Conservation (phyloP, 1,140 invertebrate genomes). For the Drosophila pectinifera region DNA sequence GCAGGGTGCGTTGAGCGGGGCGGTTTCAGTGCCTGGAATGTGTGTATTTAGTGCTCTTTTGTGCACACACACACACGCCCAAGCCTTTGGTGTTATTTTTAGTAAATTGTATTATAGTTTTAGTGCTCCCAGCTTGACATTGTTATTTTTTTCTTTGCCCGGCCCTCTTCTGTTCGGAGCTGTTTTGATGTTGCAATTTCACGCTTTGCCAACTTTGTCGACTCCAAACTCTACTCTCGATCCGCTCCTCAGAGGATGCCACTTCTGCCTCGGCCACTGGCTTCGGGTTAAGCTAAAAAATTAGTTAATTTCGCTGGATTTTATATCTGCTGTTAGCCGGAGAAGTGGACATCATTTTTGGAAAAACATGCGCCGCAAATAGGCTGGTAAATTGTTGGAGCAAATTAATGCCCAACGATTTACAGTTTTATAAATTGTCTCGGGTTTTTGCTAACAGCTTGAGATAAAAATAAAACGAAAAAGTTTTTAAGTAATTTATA, state of each 20-base stretch:
- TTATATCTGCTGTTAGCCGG: slow-evolving; percentile 17
- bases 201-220: slow-evolving; percentile 75
- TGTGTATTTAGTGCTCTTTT: slow-evolving; percentile 71
- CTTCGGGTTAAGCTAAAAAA: slow-evolving; percentile 63
- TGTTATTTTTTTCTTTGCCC: slow-evolving; percentile 21
- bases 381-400: slow-evolving; percentile 63
- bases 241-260: slow-evolving; percentile 5
- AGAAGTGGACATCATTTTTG: slow-evolving; percentile 29
- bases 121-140: slow-evolving; percentile 67
- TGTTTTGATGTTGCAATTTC: slow-evolving; percentile 81
- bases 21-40: slow-evolving; percentile 30
- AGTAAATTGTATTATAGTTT: slow-evolving; percentile 83
- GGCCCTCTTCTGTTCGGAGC: slow-evolving; percentile 19
- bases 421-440: background rate
- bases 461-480: background rate
- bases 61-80: slow-evolving; percentile 47
- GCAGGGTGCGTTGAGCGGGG: slow-evolving; percentile 12
- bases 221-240: slow-evolving; percentile 50
- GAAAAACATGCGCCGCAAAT: slow-evolving; percentile 47
- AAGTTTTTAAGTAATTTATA: too few relatives aligned
- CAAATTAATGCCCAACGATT: slow-evolving; percentile 9
- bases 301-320: slow-evolving; percentile 72
- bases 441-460: background rate
- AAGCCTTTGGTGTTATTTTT: slow-evolving; percentile 72
- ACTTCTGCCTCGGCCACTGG: slow-evolving; percentile 43